Evolutionary conservation across 2,113 vertebrate species (phyloP).

Genomic region (Zeus faber): DNA sequence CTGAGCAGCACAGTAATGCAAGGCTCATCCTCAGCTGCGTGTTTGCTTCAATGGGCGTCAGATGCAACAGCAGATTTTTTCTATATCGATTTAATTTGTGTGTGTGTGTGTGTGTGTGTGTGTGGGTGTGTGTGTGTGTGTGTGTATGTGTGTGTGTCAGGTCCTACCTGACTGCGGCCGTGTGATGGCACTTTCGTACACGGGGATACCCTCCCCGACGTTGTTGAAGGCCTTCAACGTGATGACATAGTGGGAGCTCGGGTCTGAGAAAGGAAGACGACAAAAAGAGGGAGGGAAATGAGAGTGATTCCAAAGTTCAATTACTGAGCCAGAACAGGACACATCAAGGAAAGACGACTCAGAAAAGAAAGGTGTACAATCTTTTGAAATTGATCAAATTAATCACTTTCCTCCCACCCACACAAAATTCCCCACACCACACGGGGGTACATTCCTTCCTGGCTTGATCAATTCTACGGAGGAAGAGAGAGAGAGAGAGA

Average conservation of each 20-base stretch:
- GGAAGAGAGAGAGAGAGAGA: slow-evolving; percentile 10
- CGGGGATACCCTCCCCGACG: slow-evolving; percentile 92
- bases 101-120: too few species aligned
- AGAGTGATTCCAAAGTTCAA: too few species aligned
- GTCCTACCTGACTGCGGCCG: slow-evolving; percentile 89
- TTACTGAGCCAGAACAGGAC: too few species aligned
- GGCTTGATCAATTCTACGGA: neutral
- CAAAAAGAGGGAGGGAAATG: slow-evolving; percentile 12
- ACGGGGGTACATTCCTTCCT: neutral
- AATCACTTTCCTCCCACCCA: too few species aligned
- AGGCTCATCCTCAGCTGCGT: too few species aligned
- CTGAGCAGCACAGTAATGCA: neutral
- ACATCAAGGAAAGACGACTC: too few species aligned
- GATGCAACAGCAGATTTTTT: neutral
- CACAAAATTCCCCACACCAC: neutral
- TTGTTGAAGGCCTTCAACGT: slow-evolving; percentile 97
- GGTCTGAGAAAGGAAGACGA: slow-evolving; percentile 73
- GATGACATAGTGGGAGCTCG: slow-evolving; percentile 97
- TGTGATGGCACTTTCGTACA: slow-evolving; percentile 96
- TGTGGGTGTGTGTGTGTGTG: neutral
- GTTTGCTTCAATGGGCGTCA: neutral
- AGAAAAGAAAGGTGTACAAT: too few species aligned
- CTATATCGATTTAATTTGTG: too few species aligned
- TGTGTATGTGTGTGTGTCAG: neutral
- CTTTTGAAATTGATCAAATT: too few species aligned